These are phyloP conservation scores for Cataglyphis cursor DNA, from an alignment of 2,888 invertebrate species.

Conservation along the genomic window DNA sequence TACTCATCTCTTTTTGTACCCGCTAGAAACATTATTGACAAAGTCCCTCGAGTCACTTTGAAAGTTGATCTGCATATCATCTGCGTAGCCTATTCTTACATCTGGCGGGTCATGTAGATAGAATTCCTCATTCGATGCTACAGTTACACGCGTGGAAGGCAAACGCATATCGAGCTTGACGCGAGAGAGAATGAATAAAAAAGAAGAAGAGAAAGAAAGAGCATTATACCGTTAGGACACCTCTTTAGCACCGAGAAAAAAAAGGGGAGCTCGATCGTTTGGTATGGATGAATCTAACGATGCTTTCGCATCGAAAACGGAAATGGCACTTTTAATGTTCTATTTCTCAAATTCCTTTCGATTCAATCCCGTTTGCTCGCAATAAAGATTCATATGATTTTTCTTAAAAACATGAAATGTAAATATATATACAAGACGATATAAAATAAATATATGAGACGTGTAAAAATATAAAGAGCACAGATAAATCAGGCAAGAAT, in stretches of 20 bases:
- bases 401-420: neutral
- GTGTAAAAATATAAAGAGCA: neutral
- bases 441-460: neutral
- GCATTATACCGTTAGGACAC: constrained; percentile 53
- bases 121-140: constrained; percentile 50
- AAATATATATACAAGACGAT: neutral
- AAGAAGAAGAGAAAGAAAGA: constrained; percentile 33
- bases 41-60: neutral
- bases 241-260: constrained; percentile 33
- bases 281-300: constrained; percentile 42
- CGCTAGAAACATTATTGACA: neutral
- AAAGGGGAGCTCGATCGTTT: constrained; percentile 28
- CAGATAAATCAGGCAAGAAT: neutral
- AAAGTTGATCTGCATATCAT: constrained; percentile 40
- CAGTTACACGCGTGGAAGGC: constrained; percentile 53
- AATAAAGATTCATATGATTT: neutral
- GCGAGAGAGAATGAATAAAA: constrained; percentile 31
- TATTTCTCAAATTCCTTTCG: neutral
- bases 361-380: neutral
- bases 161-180: constrained; percentile 36
- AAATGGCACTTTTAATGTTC: constrained; percentile 1
- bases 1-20: neutral
- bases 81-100: constrained; percentile 19
- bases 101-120: constrained; percentile 32
- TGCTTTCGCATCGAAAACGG: constrained; percentile 26